Base-by-base conservation (phyloP, 2,888 invertebrate species). In the Drosophila cracens region DNA sequence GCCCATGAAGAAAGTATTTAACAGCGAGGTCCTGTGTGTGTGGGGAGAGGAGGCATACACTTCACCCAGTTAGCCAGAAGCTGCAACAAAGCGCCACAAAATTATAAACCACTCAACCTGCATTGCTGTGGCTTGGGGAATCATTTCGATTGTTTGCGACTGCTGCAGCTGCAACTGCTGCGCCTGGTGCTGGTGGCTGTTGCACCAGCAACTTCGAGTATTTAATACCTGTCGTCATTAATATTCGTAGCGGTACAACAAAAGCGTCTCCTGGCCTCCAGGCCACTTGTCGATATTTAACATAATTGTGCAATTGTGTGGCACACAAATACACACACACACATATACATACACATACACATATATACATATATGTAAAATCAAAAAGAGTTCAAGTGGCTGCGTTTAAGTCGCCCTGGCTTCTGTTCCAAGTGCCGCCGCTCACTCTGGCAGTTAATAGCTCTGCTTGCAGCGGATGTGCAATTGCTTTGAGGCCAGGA, bases 271-370 rank as follows among this genome's bases (percentile, higher is more conserved):
- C 63, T 79, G 61, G 74, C 61, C 78, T 63, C 57, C 73, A 43
- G 46, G 65, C 79, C 82, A 89, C 90, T 90, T 90, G 90, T 89
- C 90, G 90, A 90, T 90, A 90, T 90, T 90, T 90, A 90, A 90
- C 89, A 90, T 90, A 90, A 90, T 90, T 90, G 89, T 86, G 82
- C 83, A 83, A 86, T 86, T 84, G 79, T 87, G 81, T 65, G 70
- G 18, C 57, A 48, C 40, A 57, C 69, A 70, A 58, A 51, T 65
- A 61, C 57, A 51, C 40, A 25, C 18, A 34, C 53, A 6, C 34
- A 34, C 6, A 34, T 0, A 40, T 34, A 54, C 74, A 69, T 51
- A 52, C 68, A 53, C 52, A 52, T n/a, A 40, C 27, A 49, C 29
- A 60, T 25, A 48, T 38, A 34, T 18, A 27, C 38, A 36, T 29